These are phyloP conservation scores for Macropodus opercularis DNA, from an alignment of 2,797 vertebrate species.

Conservation along the genomic window DNA sequence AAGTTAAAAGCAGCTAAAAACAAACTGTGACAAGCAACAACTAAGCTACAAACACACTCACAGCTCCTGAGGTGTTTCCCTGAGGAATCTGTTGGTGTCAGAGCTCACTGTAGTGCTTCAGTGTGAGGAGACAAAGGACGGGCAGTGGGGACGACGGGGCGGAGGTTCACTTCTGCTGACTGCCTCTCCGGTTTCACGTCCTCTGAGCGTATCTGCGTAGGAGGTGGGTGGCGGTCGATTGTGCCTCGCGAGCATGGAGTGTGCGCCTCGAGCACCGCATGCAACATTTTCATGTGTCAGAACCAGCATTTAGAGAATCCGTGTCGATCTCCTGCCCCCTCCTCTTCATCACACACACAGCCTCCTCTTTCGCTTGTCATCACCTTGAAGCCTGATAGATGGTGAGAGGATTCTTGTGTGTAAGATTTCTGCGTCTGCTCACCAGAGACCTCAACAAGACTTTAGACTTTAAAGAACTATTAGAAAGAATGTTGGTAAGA, in stretches of 20 bases:
- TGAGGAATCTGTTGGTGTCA: conserved; percentile 49
- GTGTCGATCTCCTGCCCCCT: conserved; percentile 25
- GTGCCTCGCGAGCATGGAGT: conserved; percentile 14
- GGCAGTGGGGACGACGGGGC: conserved; percentile 53
- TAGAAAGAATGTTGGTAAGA: background rate
- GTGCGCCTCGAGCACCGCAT: conserved; percentile 3
- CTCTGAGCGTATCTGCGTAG: conserved; percentile 46
- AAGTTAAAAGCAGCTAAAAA: conserved; percentile 28
- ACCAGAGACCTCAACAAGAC: conserved; percentile 1
- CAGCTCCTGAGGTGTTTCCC: conserved; percentile 10
- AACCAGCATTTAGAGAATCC: conserved; percentile 17
- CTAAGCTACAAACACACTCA: background rate
- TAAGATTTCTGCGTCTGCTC: conserved; percentile 26
- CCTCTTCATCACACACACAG: conserved; percentile 7
- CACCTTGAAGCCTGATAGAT: conserved; percentile 42
- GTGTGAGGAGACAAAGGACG: conserved; percentile 71
- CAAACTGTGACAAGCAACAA: background rate
- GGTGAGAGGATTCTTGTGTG: conserved; percentile 14
- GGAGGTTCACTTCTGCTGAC: conserved; percentile 46
- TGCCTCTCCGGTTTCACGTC: conserved; percentile 65
- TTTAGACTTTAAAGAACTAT: conserved; percentile 1
- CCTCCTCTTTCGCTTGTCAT: conserved; percentile 51
- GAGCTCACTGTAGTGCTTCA: conserved; percentile 46
- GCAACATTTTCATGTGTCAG: conserved; percentile 41
- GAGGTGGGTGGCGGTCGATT: conserved; percentile 44